Percentiles rank a stretch among this genome's conserved stretches.
Conservation (phyloP, 92 coral and sea anemone species). For the Porites cylindrica region DNA sequence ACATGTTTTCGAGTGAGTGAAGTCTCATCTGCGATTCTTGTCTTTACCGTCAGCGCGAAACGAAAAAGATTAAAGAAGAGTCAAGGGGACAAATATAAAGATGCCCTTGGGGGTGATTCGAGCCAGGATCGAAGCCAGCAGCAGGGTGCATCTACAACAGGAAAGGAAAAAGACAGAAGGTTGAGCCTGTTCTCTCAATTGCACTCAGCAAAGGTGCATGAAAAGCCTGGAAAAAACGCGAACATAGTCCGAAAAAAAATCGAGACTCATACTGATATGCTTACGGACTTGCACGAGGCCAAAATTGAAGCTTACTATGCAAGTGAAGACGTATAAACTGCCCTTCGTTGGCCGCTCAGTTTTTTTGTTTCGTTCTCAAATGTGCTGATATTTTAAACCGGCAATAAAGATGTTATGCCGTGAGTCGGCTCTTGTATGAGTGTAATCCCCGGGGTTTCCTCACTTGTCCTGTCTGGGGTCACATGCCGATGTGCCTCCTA, state of each 20-base stretch:
- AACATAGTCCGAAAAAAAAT: too few relatives aligned
- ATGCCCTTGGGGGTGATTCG: background rate
- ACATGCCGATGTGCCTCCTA: too few relatives aligned
- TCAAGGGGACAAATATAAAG: background rate
- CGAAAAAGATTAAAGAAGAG: constrained; percentile 31
- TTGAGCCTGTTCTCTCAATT: constrained; percentile 36
- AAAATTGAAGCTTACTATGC: constrained; percentile 12
- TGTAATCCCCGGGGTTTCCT: too few relatives aligned
- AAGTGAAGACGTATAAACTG: background rate
- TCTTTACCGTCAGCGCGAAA: constrained; percentile 57
- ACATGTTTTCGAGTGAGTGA: constrained; percentile 41
- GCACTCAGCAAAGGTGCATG: background rate
- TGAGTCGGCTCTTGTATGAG: too few relatives aligned
- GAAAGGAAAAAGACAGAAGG: constrained; percentile 14
- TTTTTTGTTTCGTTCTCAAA: too few relatives aligned
- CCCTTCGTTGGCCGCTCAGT: background rate
- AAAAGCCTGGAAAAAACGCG: background rate
- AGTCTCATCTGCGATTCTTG: constrained; percentile 31
- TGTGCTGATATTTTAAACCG: too few relatives aligned
- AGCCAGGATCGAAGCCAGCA: constrained; percentile 3
- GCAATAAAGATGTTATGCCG: too few relatives aligned
- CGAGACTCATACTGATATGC: background rate
- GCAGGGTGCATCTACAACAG: background rate
- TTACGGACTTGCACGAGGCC: constrained; percentile 4
- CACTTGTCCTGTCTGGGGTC: too few relatives aligned